phyloP scores from a whole-genome alignment of 2,797 vertebrate genomes.

The Acrocephalus scirpaceus region DNA sequence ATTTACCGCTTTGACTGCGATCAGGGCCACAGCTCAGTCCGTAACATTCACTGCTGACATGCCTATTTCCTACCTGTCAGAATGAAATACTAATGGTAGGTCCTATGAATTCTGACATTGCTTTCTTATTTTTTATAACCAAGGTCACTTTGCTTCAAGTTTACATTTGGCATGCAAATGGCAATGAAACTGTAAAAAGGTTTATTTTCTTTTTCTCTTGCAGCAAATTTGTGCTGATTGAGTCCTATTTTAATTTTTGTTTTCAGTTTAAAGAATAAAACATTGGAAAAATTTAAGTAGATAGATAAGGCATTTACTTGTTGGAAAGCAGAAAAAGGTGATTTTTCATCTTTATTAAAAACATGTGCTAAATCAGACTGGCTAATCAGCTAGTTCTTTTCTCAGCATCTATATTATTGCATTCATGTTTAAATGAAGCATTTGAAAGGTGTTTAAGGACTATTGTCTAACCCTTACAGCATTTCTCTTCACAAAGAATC shows the following conservation, averaged over 20 bases:
- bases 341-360: conserved; percentile 29
- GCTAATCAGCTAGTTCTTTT: conserved; percentile 32
- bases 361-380: conserved; percentile 14
- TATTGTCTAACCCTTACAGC: conserved; percentile 13
- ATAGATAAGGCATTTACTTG: conserved; percentile 43
- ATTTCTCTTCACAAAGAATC: background rate
- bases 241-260: conserved; percentile 45
- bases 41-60: conserved; percentile 83
- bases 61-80: conserved; percentile 91
- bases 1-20: conserved; percentile 69
- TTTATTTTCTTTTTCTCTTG: background rate
- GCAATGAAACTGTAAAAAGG: conserved; percentile 45
- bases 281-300: conserved; percentile 45
- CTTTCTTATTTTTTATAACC: conserved; percentile 73
- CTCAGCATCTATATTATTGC: background rate
- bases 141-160: conserved; percentile 76
- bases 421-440: conserved; percentile 51
- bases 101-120: conserved; percentile 74
- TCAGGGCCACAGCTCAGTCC: conserved; percentile 69
- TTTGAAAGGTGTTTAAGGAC: conserved; percentile 24
- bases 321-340: conserved; percentile 26
- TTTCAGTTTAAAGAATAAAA: background rate
- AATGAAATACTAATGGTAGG: conserved; percentile 80
- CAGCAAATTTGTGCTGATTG: conserved; percentile 10
- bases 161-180: conserved; percentile 74